A percentile compares a stretch with the other conserved stretches of the same genome.
Evolutionary conservation across 2,888 invertebrate species (phyloP).

Genomic region (Acleris laterana): DNA sequence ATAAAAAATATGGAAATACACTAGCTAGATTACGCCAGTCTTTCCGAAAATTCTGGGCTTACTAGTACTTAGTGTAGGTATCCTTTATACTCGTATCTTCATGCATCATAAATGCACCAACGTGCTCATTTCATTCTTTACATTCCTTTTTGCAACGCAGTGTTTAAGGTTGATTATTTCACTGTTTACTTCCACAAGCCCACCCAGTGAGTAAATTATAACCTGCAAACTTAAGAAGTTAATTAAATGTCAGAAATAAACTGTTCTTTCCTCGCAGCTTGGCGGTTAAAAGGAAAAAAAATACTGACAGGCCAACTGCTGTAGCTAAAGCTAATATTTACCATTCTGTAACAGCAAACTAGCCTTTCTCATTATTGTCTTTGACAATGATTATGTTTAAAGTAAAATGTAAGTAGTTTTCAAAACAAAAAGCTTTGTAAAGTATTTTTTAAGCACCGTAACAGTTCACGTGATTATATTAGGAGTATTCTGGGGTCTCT

Average conservation of each 20-base stretch:
- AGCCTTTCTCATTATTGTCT: too few species aligned
- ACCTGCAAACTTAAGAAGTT: conserved; percentile 24
- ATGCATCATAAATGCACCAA: background rate
- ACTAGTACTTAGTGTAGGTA: too few species aligned
- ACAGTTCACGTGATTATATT: conserved; percentile 19
- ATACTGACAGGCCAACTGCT: background rate
- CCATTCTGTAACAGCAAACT: conserved; percentile 6
- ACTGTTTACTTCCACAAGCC: conserved; percentile 25
- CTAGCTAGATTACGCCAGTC: too few species aligned
- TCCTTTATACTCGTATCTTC: too few species aligned
- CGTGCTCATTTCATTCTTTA: background rate
- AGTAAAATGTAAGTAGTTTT: too few species aligned
- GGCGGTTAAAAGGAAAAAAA: conserved; percentile 26
- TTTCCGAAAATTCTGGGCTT: too few species aligned
- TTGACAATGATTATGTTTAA: too few species aligned
- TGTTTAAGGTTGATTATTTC: conserved; percentile 8
- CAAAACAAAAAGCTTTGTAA: background rate
- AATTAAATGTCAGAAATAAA: conserved; percentile 24
- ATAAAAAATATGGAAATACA: too few species aligned
- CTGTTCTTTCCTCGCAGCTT: conserved; percentile 4
- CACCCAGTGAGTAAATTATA: conserved; percentile 35
- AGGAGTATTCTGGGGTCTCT: too few species aligned
- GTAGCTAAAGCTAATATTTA: conserved; percentile 6
- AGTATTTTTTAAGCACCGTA: background rate
- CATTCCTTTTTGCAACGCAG: background rate